Evolutionary conservation across 2,888 invertebrate species (phyloP).

Genomic region (Andrena fulva): DNA sequence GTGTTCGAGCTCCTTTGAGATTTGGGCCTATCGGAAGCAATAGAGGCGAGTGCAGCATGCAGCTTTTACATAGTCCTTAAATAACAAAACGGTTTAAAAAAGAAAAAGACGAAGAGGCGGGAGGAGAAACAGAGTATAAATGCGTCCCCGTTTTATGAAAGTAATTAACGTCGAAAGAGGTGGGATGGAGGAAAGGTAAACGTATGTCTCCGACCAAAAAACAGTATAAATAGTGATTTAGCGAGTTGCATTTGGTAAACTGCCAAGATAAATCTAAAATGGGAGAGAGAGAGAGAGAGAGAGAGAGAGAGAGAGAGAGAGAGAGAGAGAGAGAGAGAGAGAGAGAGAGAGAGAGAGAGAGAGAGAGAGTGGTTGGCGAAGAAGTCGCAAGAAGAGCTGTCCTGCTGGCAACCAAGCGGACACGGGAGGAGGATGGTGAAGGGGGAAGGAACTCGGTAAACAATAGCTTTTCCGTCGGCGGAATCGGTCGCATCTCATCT

Average conservation of each 20-base stretch:
- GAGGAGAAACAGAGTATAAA: constrained; percentile 62
- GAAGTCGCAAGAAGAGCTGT: constrained; percentile 3
- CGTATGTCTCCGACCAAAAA: constrained; percentile 79
- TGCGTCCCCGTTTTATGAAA: constrained; percentile 82
- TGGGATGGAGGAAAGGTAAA: constrained; percentile 68
- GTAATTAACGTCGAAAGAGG: constrained; percentile 72
- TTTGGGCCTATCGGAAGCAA: constrained; percentile 83
- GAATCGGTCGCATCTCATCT: constrained; percentile 79
- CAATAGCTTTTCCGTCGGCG: constrained; percentile 79
- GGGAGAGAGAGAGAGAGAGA: constrained; percentile 53
- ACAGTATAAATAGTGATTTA: constrained; percentile 79
- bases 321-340: constrained; percentile 46
- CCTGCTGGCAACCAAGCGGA: constrained; percentile 41
- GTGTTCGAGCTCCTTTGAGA: constrained; percentile 70
- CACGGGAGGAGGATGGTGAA: constrained; percentile 2
- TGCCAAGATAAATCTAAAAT: constrained; percentile 78
- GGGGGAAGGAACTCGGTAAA: constrained; percentile 71
- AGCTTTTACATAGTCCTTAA: constrained; percentile 79
- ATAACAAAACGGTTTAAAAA: constrained; percentile 63
- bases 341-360: constrained; percentile 53
- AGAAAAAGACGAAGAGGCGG: constrained; percentile 49
- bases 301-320: constrained; percentile 47
- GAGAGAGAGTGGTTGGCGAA: constrained; percentile 24
- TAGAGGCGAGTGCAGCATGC: constrained; percentile 78
- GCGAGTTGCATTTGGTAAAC: constrained; percentile 82